Percentiles rank a stretch among this genome's conserved stretches.
Conservation (phyloP, 2,113 vertebrate species). For the Anhinga rufa region DNA sequence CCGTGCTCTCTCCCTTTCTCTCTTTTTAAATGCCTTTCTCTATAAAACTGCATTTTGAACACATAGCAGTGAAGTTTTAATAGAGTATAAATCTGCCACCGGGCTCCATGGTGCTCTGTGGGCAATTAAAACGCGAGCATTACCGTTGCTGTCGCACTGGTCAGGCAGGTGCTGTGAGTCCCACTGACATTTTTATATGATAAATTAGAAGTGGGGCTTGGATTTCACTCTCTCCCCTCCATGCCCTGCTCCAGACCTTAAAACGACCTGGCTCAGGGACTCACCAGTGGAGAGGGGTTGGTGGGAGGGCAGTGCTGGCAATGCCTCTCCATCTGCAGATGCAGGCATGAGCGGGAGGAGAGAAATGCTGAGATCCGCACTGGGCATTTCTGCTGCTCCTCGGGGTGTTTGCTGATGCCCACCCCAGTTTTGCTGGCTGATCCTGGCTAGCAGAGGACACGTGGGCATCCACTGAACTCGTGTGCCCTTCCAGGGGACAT, state of each 20-base stretch:
- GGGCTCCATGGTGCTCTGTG: not conserved
- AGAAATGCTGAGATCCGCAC: not conserved
- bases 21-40: constrained; percentile 6
- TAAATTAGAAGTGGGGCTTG: constrained; percentile 13
- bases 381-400: not conserved
- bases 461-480: fast-evolving
- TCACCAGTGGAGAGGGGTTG: not conserved
- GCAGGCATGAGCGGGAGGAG: fast-evolving
- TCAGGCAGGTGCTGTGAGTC: not conserved
- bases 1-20: not conserved
- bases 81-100: constrained; percentile 55
- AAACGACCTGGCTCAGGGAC: not conserved
- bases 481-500: not conserved
- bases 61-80: constrained; percentile 50
- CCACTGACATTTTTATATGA: constrained; percentile 42
- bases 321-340: fast-evolving
- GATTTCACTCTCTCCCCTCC: not conserved
- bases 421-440: not conserved
- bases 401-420: fast-evolving
- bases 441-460: not conserved
- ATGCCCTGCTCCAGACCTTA: not conserved
- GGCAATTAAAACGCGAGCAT: constrained; percentile 45
- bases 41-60: constrained; percentile 46
- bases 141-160: constrained; percentile 3
- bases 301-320: not conserved